Evolutionary conservation across 1,140 invertebrate genomes (phyloP).

Genomic region (Physella acuta): DNA sequence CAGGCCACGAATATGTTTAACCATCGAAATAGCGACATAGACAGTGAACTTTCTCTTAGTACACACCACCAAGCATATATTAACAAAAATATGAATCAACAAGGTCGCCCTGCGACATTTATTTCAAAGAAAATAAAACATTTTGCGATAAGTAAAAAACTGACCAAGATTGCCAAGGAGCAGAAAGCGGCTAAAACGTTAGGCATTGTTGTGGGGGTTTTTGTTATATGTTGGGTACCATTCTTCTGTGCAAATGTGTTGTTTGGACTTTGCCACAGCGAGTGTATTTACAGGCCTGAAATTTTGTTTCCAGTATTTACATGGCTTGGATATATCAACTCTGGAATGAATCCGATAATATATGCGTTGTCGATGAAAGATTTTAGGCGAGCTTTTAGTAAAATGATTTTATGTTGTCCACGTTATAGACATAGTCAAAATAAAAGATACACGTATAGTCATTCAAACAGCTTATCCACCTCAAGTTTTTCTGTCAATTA

Average conservation of each 20-base stretch:
- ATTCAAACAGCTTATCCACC: constrained; percentile 37
- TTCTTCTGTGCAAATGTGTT: constrained; percentile 91
- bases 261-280: constrained; percentile 72
- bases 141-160: constrained; percentile 53
- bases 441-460: constrained; percentile 24
- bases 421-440: constrained; percentile 37
- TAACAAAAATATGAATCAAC: constrained; percentile 21
- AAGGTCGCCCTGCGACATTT: constrained; percentile 37
- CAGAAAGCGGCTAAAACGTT: constrained; percentile 93
- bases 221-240: constrained; percentile 94
- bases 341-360: constrained; percentile 62
- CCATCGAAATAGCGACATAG: constrained; percentile 30
- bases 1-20: not conserved
- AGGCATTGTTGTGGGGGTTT: constrained; percentile 91
- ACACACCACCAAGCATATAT: constrained; percentile 21
- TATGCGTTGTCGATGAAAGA: constrained; percentile 72
- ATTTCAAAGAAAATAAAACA: constrained; percentile 50
- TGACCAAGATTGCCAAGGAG: constrained; percentile 68
- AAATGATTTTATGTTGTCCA: constrained; percentile 62
- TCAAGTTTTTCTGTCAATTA: constrained; percentile 45
- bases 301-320: constrained; percentile 54
- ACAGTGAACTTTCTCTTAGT: constrained; percentile 30
- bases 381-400: constrained; percentile 69
- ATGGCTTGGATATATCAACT: constrained; percentile 64
- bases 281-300: constrained; percentile 57